These are phyloP conservation scores for Sympetrum striolatum DNA, from an alignment of 2,888 invertebrate genomes.

Conservation along the genomic window DNA sequence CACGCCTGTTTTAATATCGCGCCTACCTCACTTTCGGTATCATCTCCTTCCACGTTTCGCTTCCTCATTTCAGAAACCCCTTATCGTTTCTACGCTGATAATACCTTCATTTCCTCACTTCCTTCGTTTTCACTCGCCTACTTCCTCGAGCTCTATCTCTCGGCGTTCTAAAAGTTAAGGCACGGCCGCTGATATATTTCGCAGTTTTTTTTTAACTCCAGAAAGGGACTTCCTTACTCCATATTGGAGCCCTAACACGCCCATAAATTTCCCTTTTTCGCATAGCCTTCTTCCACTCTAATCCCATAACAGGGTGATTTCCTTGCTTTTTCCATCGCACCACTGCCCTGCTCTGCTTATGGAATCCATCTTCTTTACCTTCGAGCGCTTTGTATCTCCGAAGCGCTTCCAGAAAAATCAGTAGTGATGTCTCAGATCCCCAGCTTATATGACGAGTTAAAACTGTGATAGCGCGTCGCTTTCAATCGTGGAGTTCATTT, in stretches of 20 bases:
- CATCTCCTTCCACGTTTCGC: neutral
- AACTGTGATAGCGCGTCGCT: neutral
- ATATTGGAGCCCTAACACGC: neutral
- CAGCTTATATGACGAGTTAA: neutral
- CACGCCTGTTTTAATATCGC: neutral
- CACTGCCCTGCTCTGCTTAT: neutral
- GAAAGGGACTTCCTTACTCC: neutral
- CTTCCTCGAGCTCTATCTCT: neutral
- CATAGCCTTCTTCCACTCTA: neutral
- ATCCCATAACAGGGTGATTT: neutral
- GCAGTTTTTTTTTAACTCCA: neutral
- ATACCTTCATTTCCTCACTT: neutral
- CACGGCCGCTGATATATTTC: neutral
- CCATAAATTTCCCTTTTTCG: neutral
- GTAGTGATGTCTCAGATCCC: neutral
- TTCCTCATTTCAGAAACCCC: neutral
- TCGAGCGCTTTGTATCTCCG: neutral
- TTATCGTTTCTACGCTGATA: neutral
- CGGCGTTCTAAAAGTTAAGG: neutral
- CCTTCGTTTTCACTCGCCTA: neutral
- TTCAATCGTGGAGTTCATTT: neutral
- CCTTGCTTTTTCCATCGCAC: neutral
- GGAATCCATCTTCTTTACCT: neutral
- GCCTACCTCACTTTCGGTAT: neutral
- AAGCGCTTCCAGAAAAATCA: neutral